Base-by-base conservation (phyloP, 2,797 vertebrate species). In the Acanthurus tractus region DNA sequence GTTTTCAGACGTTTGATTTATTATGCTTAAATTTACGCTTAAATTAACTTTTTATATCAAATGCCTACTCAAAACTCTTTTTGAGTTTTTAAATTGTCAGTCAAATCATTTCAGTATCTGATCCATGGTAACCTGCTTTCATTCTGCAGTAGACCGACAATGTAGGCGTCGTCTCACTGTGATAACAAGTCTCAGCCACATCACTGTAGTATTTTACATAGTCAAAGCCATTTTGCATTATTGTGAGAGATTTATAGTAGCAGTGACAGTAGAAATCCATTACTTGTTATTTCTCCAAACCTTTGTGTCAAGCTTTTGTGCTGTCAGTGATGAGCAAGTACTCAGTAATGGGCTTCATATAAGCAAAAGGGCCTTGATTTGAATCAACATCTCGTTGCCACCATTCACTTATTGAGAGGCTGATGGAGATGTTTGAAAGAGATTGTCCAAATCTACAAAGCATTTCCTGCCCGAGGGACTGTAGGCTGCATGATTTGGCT, bases 371-470 rank as follows among this genome's bases (percentile, higher is more conserved):
- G 36, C 22, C 29, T 78, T 78, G 42, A 73, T 84, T 83, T 83
- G 34, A 76, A 75, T 77, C 63, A n/a, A 58, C 53, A 22, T 80
- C 45, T 58, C 73, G 71, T 59, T 72, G 66, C 71, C 63, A 9
- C 48, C 55, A 75, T 22, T 79, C 59, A 59, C 44, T 65, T 22
- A 12, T 12, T 18, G 55, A 79, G n/a, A 17, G 20, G n/a, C 52
- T 40, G 70, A 81, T 71, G 70, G 68, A 63, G 72, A 77, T 75
- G 69, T 82, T 86, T 74, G 44, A 80, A 42, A 70, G 54, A 48
- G 49, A 70, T 58, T 76, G 68, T 73, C 45, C 67, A 20, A 78
- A 77, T 74, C 29, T 70, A 46, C 71, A 49, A 63, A 84, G 61
- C 45, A 55, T 84, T 76, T 84, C 44, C 63, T 58, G 54, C 46